These are phyloP conservation scores for Tiliqua scincoides DNA, from an alignment of 2,113 vertebrate genomes.

Conservation along the genomic window DNA sequence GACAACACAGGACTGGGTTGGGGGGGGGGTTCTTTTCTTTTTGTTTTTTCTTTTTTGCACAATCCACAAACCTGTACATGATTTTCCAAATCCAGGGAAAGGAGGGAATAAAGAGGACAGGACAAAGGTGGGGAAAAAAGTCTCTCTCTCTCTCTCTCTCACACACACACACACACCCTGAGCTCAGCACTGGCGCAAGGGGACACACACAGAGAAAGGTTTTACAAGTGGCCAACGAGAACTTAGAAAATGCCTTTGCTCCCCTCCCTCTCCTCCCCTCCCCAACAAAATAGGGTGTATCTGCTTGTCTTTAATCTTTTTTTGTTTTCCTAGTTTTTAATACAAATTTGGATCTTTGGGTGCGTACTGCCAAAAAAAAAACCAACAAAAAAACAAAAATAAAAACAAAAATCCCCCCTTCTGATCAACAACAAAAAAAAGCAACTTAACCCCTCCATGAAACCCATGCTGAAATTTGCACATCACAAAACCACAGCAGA, in stretches of 20 bases:
- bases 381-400: slow-evolving; percentile 68
- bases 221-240: slow-evolving; percentile 30
- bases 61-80: slow-evolving; percentile 45
- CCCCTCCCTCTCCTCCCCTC: slow-evolving; percentile 30
- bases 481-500: slow-evolving; percentile 83
- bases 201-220: slow-evolving; percentile 2
- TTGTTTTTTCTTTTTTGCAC: slow-evolving; percentile 22
- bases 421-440: slow-evolving; percentile 55
- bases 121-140: background rate
- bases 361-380: slow-evolving; percentile 77
- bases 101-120: background rate
- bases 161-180: slow-evolving; percentile 28
- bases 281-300: background rate
- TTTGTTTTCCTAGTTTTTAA: slow-evolving; percentile 61
- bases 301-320: slow-evolving; percentile 14
- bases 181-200: slow-evolving; percentile 32
- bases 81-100: slow-evolving; percentile 17
- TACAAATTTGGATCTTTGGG: slow-evolving; percentile 80
- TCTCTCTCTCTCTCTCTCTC: background rate
- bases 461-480: slow-evolving; percentile 79
- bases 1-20: slow-evolving; percentile 9
- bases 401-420: slow-evolving; percentile 43
- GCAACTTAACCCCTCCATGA: slow-evolving; percentile 67
- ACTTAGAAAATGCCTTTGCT: slow-evolving; percentile 8
- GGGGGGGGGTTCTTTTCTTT: background rate